phyloP scores from a whole-genome alignment of 2,888 invertebrate genomes.

The Isotomurus palustris region DNA sequence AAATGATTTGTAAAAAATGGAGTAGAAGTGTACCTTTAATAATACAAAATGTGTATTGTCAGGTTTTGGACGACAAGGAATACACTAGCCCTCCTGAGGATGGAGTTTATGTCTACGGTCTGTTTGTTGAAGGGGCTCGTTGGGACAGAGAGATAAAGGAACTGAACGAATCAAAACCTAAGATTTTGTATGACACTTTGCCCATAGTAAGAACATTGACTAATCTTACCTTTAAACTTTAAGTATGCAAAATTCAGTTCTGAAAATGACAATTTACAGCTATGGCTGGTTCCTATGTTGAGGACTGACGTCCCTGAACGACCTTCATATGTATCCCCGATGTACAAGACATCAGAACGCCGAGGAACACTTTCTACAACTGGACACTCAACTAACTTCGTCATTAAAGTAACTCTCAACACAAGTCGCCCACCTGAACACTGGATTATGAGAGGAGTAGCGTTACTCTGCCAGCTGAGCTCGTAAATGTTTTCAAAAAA shows the following conservation, averaged over 20 bases:
- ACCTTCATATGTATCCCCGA: slow-evolving; percentile 73
- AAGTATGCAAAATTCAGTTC: too few relatives aligned
- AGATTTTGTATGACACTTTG: slow-evolving; percentile 74
- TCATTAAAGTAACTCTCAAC: slow-evolving; percentile 72
- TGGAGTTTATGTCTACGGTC: slow-evolving; percentile 62
- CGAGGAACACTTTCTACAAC: slow-evolving; percentile 84
- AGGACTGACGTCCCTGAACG: neutral
- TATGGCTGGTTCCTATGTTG: slow-evolving; percentile 1
- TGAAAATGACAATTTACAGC: neutral
- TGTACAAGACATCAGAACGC: slow-evolving; percentile 86
- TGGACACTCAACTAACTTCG: slow-evolving; percentile 91
- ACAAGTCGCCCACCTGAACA: slow-evolving; percentile 65
- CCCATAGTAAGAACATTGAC: slow-evolving; percentile 56
- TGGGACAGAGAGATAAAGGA: slow-evolving; percentile 76
- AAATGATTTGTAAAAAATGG: slow-evolving; percentile 48
- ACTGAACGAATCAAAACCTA: slow-evolving; percentile 75
- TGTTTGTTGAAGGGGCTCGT: slow-evolving; percentile 60
- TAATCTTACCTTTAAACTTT: neutral
- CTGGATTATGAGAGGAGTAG: slow-evolving; percentile 86
- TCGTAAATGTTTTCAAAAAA: too few relatives aligned
- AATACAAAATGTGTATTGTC: slow-evolving; percentile 15
- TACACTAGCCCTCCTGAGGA: slow-evolving; percentile 60
- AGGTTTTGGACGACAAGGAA: slow-evolving; percentile 58
- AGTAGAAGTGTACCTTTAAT: neutral
- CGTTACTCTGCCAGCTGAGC: slow-evolving; percentile 81